Evolutionary conservation across 1,140 invertebrate genomes (phyloP).

Genomic region (Cryptotermes secundus): DNA sequence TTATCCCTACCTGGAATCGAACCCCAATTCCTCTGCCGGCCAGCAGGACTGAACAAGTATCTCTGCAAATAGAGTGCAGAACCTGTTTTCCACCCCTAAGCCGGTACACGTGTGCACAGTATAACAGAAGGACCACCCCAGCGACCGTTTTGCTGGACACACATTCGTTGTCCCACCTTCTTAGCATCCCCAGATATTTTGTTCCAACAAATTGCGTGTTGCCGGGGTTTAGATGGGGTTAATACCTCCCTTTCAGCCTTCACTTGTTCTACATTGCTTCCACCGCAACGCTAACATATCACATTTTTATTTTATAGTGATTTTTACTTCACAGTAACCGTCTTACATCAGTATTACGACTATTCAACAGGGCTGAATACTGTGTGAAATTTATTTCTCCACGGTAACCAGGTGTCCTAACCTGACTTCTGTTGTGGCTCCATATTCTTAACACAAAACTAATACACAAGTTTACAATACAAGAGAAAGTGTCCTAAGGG

Average conservation of each 20-base stretch:
- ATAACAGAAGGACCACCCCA: not conserved
- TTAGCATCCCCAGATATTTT: no score
- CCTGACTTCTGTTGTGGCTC: not conserved
- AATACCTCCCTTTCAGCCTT: not conserved
- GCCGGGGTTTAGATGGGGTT: not conserved
- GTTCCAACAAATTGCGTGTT: not conserved
- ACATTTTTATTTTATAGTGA: not conserved
- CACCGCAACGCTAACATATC: not conserved
- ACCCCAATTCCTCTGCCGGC: no score
- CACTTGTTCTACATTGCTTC: no score
- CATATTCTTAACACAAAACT: not conserved
- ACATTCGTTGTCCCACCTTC: no score
- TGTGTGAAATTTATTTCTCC: conserved; percentile 13
- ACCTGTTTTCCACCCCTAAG: not conserved
- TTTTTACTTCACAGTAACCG: conserved; percentile 2
- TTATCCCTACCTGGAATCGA: no score
- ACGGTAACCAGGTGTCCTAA: not conserved
- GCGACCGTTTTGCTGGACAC: not conserved
- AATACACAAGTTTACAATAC: not conserved
- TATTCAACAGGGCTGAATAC: not conserved
- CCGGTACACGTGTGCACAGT: not conserved
- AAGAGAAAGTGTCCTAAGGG: no score
- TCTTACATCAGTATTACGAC: not conserved
- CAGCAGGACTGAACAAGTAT: no score
- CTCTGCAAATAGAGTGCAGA: no score